Conservation (phyloP, 1,140 invertebrate genomes). For the Lerema accius region DNA sequence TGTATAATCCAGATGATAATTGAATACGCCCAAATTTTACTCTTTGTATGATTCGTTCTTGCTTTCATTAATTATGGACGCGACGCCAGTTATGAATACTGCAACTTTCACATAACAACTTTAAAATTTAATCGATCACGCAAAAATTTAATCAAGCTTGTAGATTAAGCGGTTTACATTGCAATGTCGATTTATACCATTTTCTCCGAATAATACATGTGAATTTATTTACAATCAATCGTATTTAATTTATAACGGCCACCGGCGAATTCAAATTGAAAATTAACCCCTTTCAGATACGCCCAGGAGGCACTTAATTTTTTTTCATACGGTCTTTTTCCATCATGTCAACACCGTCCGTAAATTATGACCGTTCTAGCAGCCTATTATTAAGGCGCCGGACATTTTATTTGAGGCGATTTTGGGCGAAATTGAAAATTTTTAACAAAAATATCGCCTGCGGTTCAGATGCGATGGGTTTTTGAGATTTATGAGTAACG, state of each 20-base stretch:
- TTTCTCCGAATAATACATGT: conserved; percentile 47
- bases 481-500: conserved; percentile 67
- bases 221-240: conserved; percentile 59
- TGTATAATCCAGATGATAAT: too few species aligned
- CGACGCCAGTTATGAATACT: conserved; percentile 25
- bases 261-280: conserved; percentile 73
- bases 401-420: conserved; percentile 74
- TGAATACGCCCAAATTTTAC: too few species aligned
- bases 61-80: neutral
- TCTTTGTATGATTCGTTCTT: neutral
- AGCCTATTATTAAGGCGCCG: conserved; percentile 73
- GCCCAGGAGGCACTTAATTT: conserved; percentile 59
- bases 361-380: conserved; percentile 73
- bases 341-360: conserved; percentile 73
- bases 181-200: conserved; percentile 54
- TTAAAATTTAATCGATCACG: conserved; percentile 57
- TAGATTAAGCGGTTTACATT: conserved; percentile 48
- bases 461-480: conserved; percentile 66
- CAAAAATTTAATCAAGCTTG: conserved; percentile 55
- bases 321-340: conserved; percentile 56
- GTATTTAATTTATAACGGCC: conserved; percentile 63
- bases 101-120: conserved; percentile 52
- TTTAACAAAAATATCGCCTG: conserved; percentile 66
- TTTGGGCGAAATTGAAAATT: conserved; percentile 75
- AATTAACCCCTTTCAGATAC: conserved; percentile 74